Conservation (phyloP, 2,113 vertebrate genomes). For the Ginglymostoma cirratum region DNA sequence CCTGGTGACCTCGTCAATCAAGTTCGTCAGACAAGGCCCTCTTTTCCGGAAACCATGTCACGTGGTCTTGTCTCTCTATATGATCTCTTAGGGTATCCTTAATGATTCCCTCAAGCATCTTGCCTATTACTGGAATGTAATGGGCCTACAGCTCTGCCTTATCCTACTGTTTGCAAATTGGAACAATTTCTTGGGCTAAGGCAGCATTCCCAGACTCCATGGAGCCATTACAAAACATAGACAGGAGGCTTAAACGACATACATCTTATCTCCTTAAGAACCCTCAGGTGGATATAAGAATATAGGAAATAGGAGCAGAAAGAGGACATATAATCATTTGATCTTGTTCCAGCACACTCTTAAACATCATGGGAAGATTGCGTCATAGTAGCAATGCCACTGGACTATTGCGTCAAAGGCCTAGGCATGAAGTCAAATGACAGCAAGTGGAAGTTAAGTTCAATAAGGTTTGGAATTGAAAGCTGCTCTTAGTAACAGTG, state of each 20-base stretch:
- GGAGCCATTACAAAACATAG: neutral
- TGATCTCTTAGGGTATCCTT: neutral
- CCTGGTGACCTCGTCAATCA: neutral
- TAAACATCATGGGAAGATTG: neutral
- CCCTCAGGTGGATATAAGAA: neutral
- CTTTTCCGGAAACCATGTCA: neutral
- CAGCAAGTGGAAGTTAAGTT: too few relatives aligned
- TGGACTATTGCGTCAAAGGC: too few relatives aligned
- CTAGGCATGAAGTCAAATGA: too few relatives aligned
- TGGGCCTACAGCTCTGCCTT: neutral
- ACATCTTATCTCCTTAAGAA: neutral
- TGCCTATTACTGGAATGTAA: neutral
- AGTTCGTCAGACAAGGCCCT: neutral
- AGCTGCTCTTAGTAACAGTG: too few relatives aligned
- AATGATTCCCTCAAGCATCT: neutral
- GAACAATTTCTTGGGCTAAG: neutral
- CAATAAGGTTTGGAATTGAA: too few relatives aligned
- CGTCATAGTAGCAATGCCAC: too few relatives aligned
- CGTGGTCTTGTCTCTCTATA: neutral
- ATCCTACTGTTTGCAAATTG: neutral
- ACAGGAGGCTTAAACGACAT: neutral
- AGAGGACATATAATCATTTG: neutral
- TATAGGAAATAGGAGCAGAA: neutral
- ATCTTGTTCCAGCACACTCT: neutral
- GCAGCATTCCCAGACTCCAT: neutral